These are phyloP conservation scores for Pelecanus crispus DNA, from an alignment of 2,113 vertebrate genomes.

Conservation along the genomic window DNA sequence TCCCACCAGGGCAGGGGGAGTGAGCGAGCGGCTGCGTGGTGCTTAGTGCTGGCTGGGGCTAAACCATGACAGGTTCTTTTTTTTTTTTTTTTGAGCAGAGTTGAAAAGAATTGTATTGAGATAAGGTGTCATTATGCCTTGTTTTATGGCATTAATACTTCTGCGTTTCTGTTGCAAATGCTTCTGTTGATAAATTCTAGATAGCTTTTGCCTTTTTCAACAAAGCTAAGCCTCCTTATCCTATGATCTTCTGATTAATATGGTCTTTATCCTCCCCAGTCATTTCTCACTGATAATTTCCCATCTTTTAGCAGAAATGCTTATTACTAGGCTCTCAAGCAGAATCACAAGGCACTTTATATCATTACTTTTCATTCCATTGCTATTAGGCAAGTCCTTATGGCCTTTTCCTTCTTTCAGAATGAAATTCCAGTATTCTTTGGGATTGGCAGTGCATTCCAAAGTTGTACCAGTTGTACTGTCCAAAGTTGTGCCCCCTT, in stretches of 20 bases:
- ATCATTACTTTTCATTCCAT: background rate
- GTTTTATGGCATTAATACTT: background rate
- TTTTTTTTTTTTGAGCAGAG: background rate
- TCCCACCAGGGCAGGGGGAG: too few species aligned
- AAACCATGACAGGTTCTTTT: too few species aligned
- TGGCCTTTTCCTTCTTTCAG: background rate
- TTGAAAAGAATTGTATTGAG: background rate
- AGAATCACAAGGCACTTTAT: background rate
- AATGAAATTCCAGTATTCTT: background rate
- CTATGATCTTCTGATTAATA: background rate
- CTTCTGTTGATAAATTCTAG: background rate
- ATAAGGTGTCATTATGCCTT: background rate
- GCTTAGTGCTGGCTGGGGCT: too few species aligned
- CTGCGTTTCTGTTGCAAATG: background rate
- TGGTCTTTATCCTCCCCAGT: background rate
- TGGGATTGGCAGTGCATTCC: background rate
- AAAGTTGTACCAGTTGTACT: background rate
- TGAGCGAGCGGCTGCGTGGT: too few species aligned
- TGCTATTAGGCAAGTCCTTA: background rate
- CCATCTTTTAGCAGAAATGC: background rate
- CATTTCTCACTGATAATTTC: constrained; percentile 9
- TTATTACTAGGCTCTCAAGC: background rate
- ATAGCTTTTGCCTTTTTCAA: background rate
- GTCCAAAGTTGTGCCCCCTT: background rate
- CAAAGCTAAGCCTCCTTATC: background rate